Conservation (phyloP, 2,797 vertebrate genomes). For the Esox masquinongy region DNA sequence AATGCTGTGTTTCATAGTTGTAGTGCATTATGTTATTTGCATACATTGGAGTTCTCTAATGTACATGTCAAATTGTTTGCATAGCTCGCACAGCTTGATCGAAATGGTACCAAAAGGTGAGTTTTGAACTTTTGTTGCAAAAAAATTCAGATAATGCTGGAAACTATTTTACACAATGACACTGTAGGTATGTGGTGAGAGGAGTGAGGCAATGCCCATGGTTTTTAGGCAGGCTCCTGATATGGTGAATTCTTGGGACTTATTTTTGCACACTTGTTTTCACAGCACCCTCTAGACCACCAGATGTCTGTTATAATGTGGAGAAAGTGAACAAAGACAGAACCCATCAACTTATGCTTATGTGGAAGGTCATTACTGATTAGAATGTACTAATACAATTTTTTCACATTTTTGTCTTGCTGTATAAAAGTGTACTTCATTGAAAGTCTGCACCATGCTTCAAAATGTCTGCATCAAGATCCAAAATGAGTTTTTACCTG, state of each 20-base stretch:
- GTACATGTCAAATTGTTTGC: too few relatives aligned
- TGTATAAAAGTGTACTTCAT: background rate
- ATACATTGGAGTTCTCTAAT: too few relatives aligned
- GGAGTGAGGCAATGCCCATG: too few relatives aligned
- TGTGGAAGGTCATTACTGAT: conserved; percentile 46
- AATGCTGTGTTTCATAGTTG: too few relatives aligned
- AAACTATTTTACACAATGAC: too few relatives aligned
- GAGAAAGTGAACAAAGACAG: background rate
- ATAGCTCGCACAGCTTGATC: too few relatives aligned
- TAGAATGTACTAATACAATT: background rate
- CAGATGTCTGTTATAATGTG: conserved; percentile 38
- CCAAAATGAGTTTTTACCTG: background rate
- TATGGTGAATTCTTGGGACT: background rate
- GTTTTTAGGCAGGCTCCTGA: background rate
- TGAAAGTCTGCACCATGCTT: background rate
- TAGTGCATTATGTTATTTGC: too few relatives aligned
- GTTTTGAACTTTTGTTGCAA: too few relatives aligned
- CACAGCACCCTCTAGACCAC: conserved; percentile 38
- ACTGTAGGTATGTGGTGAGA: too few relatives aligned
- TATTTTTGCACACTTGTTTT: background rate
- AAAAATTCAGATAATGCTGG: too few relatives aligned
- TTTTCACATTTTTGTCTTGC: background rate
- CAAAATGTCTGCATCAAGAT: background rate
- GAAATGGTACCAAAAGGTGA: too few relatives aligned
- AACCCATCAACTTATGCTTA: conserved; percentile 23